Percentiles rank a stretch among this genome's conserved stretches.
phyloP scores from a whole-genome alignment of 2,797 vertebrate species.

The Pachyuromys duprasi region DNA sequence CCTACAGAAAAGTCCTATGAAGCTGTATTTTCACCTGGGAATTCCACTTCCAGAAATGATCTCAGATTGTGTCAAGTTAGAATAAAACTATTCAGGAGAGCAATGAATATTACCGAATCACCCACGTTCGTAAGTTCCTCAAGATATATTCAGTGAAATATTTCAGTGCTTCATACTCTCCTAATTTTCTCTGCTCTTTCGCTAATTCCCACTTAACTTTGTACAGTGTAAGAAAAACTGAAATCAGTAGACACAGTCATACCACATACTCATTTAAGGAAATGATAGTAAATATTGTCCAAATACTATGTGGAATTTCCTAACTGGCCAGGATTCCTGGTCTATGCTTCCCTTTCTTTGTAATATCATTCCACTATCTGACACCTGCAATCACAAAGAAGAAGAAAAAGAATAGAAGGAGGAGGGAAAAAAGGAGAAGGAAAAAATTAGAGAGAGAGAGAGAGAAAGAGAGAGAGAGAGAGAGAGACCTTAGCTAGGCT shows the following conservation, averaged over 20 bases:
- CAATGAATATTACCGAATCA: background rate
- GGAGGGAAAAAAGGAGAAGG: background rate
- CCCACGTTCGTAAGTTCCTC: background rate
- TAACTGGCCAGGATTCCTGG: background rate
- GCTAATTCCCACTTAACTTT: background rate
- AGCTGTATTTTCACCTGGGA: background rate
- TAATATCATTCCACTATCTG: background rate
- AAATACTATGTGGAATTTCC: background rate
- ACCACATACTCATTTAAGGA: background rate
- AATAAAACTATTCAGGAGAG: background rate
- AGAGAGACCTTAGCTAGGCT: background rate
- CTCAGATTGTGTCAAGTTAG: background rate
- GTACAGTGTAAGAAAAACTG: background rate
- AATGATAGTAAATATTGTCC: conserved; percentile 1
- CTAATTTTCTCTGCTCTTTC: background rate
- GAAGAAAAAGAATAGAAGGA: background rate
- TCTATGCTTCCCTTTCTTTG: background rate
- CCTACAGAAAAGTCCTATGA: background rate
- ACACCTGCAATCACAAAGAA: background rate
- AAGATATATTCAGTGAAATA: background rate
- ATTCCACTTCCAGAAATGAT: background rate
- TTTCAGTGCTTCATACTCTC: background rate
- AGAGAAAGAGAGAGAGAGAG: background rate
- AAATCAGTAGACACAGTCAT: background rate
- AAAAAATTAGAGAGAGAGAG: background rate